These are phyloP conservation scores for Homalodisca vitripennis DNA, from an alignment of 1,140 invertebrate genomes.

Conservation along the genomic window DNA sequence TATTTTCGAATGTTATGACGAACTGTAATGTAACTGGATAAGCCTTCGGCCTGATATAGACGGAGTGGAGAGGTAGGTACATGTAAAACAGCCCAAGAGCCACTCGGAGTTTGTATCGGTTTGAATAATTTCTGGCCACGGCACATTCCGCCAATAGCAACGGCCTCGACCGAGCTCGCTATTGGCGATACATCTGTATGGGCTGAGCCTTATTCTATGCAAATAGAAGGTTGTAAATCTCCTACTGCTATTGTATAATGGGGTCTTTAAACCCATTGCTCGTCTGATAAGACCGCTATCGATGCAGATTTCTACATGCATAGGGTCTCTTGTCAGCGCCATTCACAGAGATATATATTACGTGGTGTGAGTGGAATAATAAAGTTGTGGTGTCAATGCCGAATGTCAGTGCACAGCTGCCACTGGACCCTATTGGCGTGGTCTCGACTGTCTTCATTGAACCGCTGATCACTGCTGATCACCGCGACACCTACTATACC, in stretches of 20 bases:
- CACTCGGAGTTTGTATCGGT: conserved; percentile 14
- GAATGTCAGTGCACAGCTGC: not conserved
- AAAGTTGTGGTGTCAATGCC: conserved; percentile 8
- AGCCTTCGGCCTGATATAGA: too few relatives aligned
- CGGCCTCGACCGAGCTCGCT: too few relatives aligned
- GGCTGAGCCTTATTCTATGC: conserved; percentile 21
- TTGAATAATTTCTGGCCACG: conserved; percentile 6
- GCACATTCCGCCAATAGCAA: not conserved
- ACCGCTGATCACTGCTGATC: too few relatives aligned
- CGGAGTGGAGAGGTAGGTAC: too few relatives aligned
- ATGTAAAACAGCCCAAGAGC: too few relatives aligned
- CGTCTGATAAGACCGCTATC: conserved; percentile 17
- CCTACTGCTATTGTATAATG: conserved; percentile 16
- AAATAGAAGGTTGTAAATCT: conserved; percentile 20
- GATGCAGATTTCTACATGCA: conserved; percentile 26
- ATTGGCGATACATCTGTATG: conserved; percentile 13
- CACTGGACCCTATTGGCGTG: not conserved
- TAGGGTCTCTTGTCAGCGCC: conserved; percentile 9
- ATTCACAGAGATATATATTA: conserved; percentile 13
- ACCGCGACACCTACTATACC: too few relatives aligned
- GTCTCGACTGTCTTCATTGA: too few relatives aligned
- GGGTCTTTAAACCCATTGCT: conserved; percentile 24
- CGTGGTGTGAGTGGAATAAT: conserved; percentile 17
- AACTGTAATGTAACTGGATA: too few relatives aligned
- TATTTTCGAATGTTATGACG: too few relatives aligned